Evolutionary conservation across 2,888 invertebrate genomes (phyloP).

Genomic region (Cosmia trapezina): DNA sequence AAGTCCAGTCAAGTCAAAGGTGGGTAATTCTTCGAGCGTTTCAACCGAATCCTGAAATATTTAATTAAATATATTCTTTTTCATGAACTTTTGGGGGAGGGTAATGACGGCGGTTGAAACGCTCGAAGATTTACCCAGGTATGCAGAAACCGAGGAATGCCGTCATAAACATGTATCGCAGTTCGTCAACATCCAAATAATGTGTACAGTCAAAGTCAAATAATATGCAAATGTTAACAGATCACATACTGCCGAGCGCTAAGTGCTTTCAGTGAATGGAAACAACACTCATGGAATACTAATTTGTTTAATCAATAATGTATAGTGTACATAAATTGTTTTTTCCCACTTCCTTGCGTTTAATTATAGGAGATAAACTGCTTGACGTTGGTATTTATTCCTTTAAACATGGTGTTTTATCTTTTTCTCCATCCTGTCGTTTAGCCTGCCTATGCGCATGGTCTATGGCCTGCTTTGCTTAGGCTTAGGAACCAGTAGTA

Average conservation of each 20-base stretch:
- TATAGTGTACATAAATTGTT: conserved; percentile 54
- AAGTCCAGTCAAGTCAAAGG: not conserved
- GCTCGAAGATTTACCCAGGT: no score
- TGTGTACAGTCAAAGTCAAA: conserved; percentile 39
- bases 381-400: conserved; percentile 51
- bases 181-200: conserved; percentile 37
- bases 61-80: no score
- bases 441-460: conserved; percentile 20
- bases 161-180: not conserved
- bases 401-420: conserved; percentile 37
- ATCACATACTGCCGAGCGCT: conserved; percentile 53
- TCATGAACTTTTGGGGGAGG: no score
- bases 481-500: conserved; percentile 34
- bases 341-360: conserved; percentile 43
- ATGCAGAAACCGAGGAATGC: conserved; percentile 16
- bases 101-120: no score
- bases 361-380: conserved; percentile 55
- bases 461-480: conserved; percentile 31
- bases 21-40: no score
- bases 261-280: conserved; percentile 63
- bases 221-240: conserved; percentile 57
- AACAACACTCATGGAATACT: conserved; percentile 52
- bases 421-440: conserved; percentile 47
- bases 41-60: no score
- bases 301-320: conserved; percentile 64